Evolutionary conservation across 64 coral and sea anemone species (phyloP).

Genomic region (Actinia tenebrosa): DNA sequence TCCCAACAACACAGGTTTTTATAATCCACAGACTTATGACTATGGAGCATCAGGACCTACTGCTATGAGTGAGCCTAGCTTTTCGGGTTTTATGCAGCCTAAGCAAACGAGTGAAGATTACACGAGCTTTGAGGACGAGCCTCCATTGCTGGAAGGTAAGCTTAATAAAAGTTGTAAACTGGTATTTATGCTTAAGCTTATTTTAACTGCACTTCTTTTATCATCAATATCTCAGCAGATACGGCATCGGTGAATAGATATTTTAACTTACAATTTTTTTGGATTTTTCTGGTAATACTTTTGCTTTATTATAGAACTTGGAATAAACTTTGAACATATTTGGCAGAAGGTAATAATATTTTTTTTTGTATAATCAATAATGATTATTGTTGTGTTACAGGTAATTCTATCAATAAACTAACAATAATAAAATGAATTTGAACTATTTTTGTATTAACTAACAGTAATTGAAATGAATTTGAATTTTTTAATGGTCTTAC

Average conservation of each 20-base stretch:
- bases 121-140: slow-evolving; percentile 96
- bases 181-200: neutral
- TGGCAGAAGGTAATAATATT: slow-evolving; percentile 80
- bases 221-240: neutral
- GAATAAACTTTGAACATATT: slow-evolving; percentile 99
- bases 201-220: neutral
- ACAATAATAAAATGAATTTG: too few relatives aligned
- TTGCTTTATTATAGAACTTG: slow-evolving; percentile 57
- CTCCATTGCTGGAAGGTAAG: slow-evolving; percentile 92
- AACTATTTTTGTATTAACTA: too few relatives aligned
- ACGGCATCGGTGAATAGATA: too few relatives aligned
- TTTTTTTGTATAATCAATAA: neutral
- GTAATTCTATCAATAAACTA: too few relatives aligned
- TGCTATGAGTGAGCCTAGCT: slow-evolving; percentile 22
- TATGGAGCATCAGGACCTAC: slow-evolving; percentile 82
- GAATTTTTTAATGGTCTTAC: neutral
- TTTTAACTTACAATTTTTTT: neutral
- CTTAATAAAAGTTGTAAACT: neutral
- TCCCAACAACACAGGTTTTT: slow-evolving; percentile 3
- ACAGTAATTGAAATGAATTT: too few relatives aligned
- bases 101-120: slow-evolving; percentile 92
- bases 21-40: slow-evolving; percentile 25
- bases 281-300: neutral
- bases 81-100: slow-evolving; percentile 74
- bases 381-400: too few relatives aligned